phyloP scores from a whole-genome alignment of 2,888 invertebrate genomes.

The Zaprionus lineosus region DNA sequence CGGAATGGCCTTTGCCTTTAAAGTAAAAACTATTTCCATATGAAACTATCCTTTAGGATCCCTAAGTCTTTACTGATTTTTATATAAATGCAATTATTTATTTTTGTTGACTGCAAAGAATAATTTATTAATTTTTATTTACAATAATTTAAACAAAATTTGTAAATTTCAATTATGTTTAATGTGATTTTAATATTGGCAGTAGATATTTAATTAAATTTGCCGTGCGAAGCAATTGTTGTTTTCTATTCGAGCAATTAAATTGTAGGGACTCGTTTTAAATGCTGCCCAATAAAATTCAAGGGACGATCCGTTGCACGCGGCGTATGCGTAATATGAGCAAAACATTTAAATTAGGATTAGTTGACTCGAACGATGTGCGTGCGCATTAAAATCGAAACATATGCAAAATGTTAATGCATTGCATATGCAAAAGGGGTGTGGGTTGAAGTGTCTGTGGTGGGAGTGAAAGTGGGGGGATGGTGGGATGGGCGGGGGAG shows the following conservation, averaged over 20 bases:
- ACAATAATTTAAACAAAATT: slow-evolving; percentile 37
- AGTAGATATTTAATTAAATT: slow-evolving; percentile 59
- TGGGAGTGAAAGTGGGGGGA: not conserved
- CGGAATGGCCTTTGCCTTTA: too few relatives aligned
- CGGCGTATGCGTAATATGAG: slow-evolving; percentile 34
- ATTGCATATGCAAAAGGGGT: slow-evolving; percentile 12
- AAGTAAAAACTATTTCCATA: too few relatives aligned
- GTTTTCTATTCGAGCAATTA: slow-evolving; percentile 51
- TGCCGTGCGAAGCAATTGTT: slow-evolving; percentile 59
- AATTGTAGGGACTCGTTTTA: slow-evolving; percentile 45
- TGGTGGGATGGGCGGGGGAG: not conserved
- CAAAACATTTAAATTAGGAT: slow-evolving; percentile 71
- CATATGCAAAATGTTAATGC: slow-evolving; percentile 62
- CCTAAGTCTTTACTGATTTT: too few relatives aligned
- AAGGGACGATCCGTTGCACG: slow-evolving; percentile 3
- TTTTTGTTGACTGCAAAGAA: too few relatives aligned
- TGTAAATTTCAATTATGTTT: slow-evolving; percentile 54
- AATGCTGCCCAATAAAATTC: slow-evolving; percentile 8
- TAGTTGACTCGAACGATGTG: slow-evolving; percentile 42
- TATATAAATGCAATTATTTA: too few relatives aligned
- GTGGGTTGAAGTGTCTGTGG: too few relatives aligned
- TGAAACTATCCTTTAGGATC: too few relatives aligned
- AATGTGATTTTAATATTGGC: slow-evolving; percentile 59
- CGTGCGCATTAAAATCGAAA: slow-evolving; percentile 59
- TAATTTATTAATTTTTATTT: too few relatives aligned